phyloP scores from a whole-genome alignment of 2,797 vertebrate genomes.

The Simalia tracyae region DNA sequence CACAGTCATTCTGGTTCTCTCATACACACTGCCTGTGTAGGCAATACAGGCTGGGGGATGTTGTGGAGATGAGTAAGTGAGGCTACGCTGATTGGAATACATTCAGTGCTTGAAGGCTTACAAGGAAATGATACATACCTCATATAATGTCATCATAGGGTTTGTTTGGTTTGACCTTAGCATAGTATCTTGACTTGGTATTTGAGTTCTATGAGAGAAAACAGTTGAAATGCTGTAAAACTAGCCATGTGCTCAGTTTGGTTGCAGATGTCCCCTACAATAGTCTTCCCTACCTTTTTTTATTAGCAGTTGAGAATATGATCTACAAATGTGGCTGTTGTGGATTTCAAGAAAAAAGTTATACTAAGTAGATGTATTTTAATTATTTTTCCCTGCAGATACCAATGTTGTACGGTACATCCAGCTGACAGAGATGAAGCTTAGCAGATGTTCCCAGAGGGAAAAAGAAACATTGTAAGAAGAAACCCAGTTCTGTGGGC shows the following conservation, averaged over 20 bases:
- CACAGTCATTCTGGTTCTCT: not conserved
- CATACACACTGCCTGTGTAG: not conserved
- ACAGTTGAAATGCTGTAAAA: not conserved
- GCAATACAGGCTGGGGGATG: not conserved
- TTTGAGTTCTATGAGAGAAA: not conserved
- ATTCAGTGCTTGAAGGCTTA: not conserved
- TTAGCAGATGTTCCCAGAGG: constrained; percentile 90
- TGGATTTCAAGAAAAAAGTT: constrained; percentile 5
- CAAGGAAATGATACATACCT: not conserved
- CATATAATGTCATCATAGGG: not conserved
- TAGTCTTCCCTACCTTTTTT: not conserved
- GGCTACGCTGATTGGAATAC: not conserved
- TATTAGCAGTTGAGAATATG: not conserved
- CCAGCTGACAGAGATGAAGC: constrained; percentile 99
- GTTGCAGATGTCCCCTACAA: not conserved
- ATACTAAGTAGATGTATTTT: constrained; percentile 13
- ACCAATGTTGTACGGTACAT: constrained; percentile 98
- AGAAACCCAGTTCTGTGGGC: constrained; percentile 56
- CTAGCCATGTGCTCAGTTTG: not conserved
- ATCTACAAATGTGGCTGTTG: not conserved
- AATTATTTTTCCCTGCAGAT: constrained; percentile 78
- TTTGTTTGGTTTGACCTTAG: not conserved
- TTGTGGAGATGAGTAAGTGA: not conserved
- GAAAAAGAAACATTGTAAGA: constrained; percentile 90
- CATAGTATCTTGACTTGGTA: not conserved